Base-by-base conservation (phyloP, 2,888 invertebrate species). In the Ptilodon capucinus region DNA sequence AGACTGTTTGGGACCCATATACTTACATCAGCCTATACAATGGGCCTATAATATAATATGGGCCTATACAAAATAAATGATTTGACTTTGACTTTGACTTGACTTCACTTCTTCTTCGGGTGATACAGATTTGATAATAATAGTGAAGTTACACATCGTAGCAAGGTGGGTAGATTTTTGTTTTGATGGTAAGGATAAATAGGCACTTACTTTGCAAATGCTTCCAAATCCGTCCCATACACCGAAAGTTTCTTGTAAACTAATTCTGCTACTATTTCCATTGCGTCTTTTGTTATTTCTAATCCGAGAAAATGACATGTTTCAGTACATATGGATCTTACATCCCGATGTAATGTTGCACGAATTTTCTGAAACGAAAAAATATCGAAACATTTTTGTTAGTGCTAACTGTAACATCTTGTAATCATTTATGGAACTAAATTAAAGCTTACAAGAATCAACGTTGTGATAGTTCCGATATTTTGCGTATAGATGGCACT, bases 171-270 rank as follows among this genome's bases (percentile, higher is more conserved):
- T 30, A 5, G 11, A 30, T 11, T 30, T 30, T 30, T 11, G 3
- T n/a, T n/a, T n/a, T n/a, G n/a, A n/a, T n/a, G n/a, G n/a, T n/a
- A n/a, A n/a, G n/a, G n/a, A n/a, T n/a, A n/a, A n/a, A 5, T 14
- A 32, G 4, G 17, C 34, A 61, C 59, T 14, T 83, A 94, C 94
- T 93, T 94, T 13, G 94, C 92, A 85, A 94, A 94, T 28, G 92
- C 91, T 78, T 94, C 94, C 53, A 94, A 83, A 79, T 94, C 94
- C 11, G 79, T 59, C 3, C 91, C 92, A 69, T 93, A 93, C 0
- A 90, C 64, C 18, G 81, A 71, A 39, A 93, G 64, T 74, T 94
- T 94, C 71, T 91, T 92, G 78, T 91, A 93, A 13, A 92, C 81
- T 4, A 94, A 71, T 73, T 94, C 94, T 1, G 92, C 84, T 41